Evolutionary conservation across 1,140 invertebrate genomes (phyloP), one percentile per base, ranked within the genome.

Genomic region (Zophobas atratus): DNA sequence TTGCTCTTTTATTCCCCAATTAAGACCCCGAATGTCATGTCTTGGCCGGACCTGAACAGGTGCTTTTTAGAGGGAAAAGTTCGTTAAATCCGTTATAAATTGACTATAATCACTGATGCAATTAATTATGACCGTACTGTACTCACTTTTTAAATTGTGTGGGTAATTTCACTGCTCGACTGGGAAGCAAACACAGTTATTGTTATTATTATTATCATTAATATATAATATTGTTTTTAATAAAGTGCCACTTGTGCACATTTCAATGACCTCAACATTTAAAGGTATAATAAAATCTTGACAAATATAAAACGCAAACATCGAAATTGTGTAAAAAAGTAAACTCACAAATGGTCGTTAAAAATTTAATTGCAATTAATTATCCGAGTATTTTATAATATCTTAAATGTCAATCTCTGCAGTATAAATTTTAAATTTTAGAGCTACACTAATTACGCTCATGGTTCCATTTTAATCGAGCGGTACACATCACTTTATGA

Each of bases 51-150:
- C 57, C 5, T n/a, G 35, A 6, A 41, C 60, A 67, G 60, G 60
- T 67, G 60, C 60, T 67, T 46, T 57, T 48, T 41, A 67, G 1
- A 51, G 39, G 60, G 60, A 67, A 67, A 67, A 67, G 39, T 67
- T 48, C 60, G 60, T 67, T 67, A 67, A 43, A 43, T 41, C 60
- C 60, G 60, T 67, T 67, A 67, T 33, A 57, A 57, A 57, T 35
- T 57, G 34, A 6, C 49, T 32, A 53, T 56, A 35, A 56, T 56
- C 55, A 35, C 8, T 35, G n/a, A 39, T 36, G 57, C 57, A 63
- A 63, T 63, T 63, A 63, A 63, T 63, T 39, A 8, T 2, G 6
- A 20, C 2, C 60, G 20, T 34, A 57, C 20, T 35, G 34, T 33
- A 57, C n/a, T 51, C 49, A 20, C 49, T 51, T 51, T 51, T 46